Evolutionary conservation across 2,797 vertebrate species (phyloP).

Genomic region (Epinephelus malabaricus): DNA sequence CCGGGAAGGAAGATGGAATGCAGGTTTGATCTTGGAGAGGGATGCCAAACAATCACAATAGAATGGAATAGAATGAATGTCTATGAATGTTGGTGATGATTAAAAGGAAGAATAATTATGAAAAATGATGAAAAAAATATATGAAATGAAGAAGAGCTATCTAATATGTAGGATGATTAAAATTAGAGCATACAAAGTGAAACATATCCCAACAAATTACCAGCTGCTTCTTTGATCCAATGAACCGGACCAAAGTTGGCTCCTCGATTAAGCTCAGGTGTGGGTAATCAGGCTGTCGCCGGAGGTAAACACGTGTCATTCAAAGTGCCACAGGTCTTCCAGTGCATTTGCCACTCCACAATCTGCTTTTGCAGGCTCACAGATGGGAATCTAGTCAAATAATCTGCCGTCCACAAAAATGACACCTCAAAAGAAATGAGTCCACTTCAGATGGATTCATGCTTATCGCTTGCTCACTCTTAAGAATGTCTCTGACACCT

Average conservation of each 20-base stretch:
- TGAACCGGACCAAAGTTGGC: background rate
- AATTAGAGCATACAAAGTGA: background rate
- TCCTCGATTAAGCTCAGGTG: conserved; percentile 31
- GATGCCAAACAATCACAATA: background rate
- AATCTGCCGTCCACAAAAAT: conserved; percentile 20
- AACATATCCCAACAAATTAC: background rate
- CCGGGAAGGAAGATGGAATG: background rate
- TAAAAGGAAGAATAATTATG: background rate
- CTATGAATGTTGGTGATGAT: background rate
- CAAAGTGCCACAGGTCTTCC: background rate
- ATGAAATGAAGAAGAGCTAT: background rate
- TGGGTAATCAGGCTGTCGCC: conserved; percentile 15
- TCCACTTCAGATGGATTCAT: conserved; percentile 10
- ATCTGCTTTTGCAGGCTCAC: background rate
- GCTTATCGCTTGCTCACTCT: conserved; percentile 1
- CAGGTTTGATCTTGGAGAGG: background rate
- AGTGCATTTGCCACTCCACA: background rate
- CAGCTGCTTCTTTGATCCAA: conserved; percentile 35
- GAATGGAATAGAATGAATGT: background rate
- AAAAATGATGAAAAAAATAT: background rate
- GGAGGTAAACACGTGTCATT: conserved; percentile 19
- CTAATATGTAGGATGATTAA: background rate
- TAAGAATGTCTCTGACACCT: conserved; percentile 19
- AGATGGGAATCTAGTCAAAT: background rate
- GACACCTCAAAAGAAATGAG: conserved; percentile 3